These are phyloP conservation scores for Zoanthus gigantus DNA, from an alignment of 92 coral and sea anemone genomes.

Conservation along the genomic window DNA sequence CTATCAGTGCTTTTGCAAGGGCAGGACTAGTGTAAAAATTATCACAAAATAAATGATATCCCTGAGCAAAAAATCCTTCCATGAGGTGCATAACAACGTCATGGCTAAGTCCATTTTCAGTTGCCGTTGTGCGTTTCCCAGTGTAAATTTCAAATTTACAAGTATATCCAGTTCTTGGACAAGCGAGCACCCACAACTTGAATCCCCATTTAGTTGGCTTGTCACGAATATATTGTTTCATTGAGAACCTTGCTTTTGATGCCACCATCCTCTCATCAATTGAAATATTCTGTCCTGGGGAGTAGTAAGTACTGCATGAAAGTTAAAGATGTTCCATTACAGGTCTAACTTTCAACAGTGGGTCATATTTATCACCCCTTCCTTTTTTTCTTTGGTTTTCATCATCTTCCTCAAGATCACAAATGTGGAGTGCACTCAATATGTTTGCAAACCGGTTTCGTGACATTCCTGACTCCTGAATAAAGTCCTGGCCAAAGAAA, in stretches of 20 bases:
- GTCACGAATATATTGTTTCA: constrained; percentile 9
- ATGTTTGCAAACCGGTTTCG: constrained; percentile 31
- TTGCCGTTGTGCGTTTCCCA: constrained; percentile 43
- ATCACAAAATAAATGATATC: constrained; percentile 51
- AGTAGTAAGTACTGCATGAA: constrained; percentile 13
- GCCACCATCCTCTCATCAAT: constrained; percentile 17
- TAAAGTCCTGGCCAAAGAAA: constrained; percentile 25
- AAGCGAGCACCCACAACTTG: constrained; percentile 47
- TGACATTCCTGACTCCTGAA: constrained; percentile 26
- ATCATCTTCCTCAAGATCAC: constrained; percentile 26
- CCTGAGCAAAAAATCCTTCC: constrained; percentile 43
- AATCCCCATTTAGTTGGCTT: constrained; percentile 24
- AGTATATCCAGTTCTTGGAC: constrained; percentile 51
- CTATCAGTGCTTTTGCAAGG: neutral
- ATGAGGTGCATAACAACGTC: constrained; percentile 60
- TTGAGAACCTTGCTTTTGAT: neutral
- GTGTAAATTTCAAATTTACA: constrained; percentile 54
- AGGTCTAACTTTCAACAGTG: constrained; percentile 19
- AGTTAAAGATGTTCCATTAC: constrained; percentile 25
- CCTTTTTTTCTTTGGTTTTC: neutral
- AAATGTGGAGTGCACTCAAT: neutral
- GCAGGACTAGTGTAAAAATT: constrained; percentile 17
- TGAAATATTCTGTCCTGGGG: constrained; percentile 20
- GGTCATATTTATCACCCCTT: constrained; percentile 15
- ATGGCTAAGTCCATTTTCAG: constrained; percentile 51